Evolutionary conservation across 2,888 invertebrate species (phyloP), one percentile per base, ranked within the genome.

Genomic region (Sturmia bella): DNA sequence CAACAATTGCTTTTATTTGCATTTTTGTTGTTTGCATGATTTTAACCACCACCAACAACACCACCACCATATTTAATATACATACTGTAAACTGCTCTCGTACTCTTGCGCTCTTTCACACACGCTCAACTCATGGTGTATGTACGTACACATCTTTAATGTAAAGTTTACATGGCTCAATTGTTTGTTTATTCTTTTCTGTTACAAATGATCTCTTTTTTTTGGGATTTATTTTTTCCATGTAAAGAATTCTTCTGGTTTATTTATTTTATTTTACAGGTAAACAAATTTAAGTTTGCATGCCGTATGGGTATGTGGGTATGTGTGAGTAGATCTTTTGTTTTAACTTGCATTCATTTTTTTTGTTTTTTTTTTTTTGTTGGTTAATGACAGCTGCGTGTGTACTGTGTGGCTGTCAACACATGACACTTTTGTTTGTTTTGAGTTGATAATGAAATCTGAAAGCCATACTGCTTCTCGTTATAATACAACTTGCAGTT

Each of bases 361-460:
- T 61, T 72, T 50, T 41, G 21, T 24, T 70, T 37, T n/a, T 59
- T 63, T 24, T 12, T 48, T 63, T 13, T 73, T 79, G 52, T 70
- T 75, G 54, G 50, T 15, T 74, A 82, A 78, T 78, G 78, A 74
- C 78, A 82, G 74, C 82, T 82, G 78, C 78, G 64, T 74, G 64
- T 74, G 76, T 76, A 81, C 61, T 72, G 56, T 72, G 56, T 21
- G 57, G 59, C 82, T 79, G 78, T 82, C 82, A 82, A 82, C 82
- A 82, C 78, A 82, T 82, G 82, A 82, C 79, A 82, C 64, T 78
- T 74, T 75, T 82, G 74, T 82, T 82, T 82, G 78, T 39, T 70
- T 82, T 79, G 66, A 68, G 56, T 78, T 81, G 82, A 79, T 82
- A 74, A 82, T 75, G 79, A 82, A 82, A 82, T 78, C 82, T 82